These are phyloP conservation scores for Drosophila kokeensis DNA, from an alignment of 2,888 invertebrate genomes.

Conservation along the genomic window DNA sequence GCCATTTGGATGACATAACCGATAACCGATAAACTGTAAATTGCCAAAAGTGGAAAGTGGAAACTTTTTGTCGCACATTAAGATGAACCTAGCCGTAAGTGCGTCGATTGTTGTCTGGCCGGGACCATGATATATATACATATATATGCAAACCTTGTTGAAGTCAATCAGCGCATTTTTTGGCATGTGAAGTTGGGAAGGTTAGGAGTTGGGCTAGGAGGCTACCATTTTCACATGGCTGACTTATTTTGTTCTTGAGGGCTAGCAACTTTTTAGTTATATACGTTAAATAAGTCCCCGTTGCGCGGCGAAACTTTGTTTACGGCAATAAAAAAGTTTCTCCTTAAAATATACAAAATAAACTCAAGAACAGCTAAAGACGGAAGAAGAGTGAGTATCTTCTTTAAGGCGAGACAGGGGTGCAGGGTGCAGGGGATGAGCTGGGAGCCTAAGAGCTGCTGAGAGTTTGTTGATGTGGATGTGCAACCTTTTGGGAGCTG, in stretches of 20 bases:
- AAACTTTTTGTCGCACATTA: conserved; percentile 73
- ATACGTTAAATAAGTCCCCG: conserved; percentile 81
- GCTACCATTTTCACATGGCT: conserved; percentile 61
- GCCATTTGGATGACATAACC: conserved; percentile 79
- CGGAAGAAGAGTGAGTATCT: neutral
- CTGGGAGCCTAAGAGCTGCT: conserved; percentile 40
- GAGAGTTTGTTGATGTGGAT: conserved; percentile 44
- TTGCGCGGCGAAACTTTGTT: conserved; percentile 78
- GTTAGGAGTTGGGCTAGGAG: neutral
- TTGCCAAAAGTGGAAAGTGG: conserved; percentile 61
- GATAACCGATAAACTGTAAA: conserved; percentile 80
- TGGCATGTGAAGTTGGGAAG: conserved; percentile 40
- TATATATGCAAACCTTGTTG: conserved; percentile 42
- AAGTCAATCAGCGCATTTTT: conserved; percentile 66
- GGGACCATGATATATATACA: conserved; percentile 11
- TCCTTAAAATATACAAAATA: conserved; percentile 80
- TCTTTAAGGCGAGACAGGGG: neutral
- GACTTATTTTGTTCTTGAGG: conserved; percentile 64
- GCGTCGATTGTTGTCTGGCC: conserved; percentile 58
- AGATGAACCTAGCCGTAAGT: conserved; percentile 59
- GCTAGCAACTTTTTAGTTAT: conserved; percentile 70
- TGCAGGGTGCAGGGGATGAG: neutral
- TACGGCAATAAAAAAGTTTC: conserved; percentile 80
- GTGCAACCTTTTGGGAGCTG: conserved; percentile 76
- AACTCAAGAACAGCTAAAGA: conserved; percentile 51